Base-by-base conservation (phyloP, 2,888 invertebrate species). In the Heliconius erato region DNA sequence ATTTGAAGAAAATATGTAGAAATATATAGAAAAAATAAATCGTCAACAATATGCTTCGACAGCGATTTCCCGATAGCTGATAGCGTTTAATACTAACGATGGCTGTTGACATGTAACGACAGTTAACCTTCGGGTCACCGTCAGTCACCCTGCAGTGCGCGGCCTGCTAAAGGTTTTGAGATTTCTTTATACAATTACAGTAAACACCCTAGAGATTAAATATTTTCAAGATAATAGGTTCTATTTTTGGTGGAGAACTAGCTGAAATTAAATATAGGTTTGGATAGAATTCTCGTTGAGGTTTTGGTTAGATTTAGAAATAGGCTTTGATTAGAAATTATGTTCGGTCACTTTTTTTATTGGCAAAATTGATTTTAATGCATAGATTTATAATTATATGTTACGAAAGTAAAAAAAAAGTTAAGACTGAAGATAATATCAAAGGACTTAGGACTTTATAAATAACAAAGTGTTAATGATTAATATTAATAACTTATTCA, bases 71-170 rank as follows among this genome's bases (percentile, higher is more conserved):
- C 74, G 84, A 83, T 84, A 85, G 67, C 68, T 76, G 84, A 83
- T 83, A 85, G 65, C 79, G 63, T 59, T 79, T 32, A 83, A 82
- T 84, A 79, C 84, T 85, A 85, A 85, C 85, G 83, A 85, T 82
- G 84, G 44, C 26, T 54, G 44, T 76, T 84, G 81, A 81, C 84
- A 84, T 74, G 71, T 63, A 76, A 76, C 76, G 80, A 85, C 82
- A 80, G 71, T 32, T 79, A 72, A 79, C 84, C 83, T 85, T 84
- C 80, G 49, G 69, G 71, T 69, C 78, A 76, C 72, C 69, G 74
- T 74, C 77, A 85, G 77, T 74, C 77, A 85, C 80, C 83, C 79
- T 80, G 82, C 68, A 82, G n/a, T 71, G 69, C 63, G 49, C 81
- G 74, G 49, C n/a, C 32, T 28, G 28, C 44, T 28, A 40, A 7